Conservation (phyloP, 2,888 invertebrate genomes). For the Pinctada fucata region DNA sequence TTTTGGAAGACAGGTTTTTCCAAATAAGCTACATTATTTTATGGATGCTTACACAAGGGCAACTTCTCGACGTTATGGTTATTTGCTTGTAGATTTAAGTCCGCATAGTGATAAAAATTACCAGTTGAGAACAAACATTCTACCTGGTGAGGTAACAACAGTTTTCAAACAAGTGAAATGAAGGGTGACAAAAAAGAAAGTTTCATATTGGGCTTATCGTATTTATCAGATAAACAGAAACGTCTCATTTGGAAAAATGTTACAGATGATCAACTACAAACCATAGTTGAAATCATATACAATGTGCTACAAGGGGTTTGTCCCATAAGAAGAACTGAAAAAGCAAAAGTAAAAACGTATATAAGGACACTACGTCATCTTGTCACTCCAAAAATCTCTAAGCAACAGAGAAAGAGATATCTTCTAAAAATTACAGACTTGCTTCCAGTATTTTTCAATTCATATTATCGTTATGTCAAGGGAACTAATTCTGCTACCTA, state of each 20-base stretch:
- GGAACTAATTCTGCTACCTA: constrained; percentile 25
- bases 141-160: constrained; percentile 19
- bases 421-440: not conserved
- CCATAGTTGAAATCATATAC: constrained; percentile 21
- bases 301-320: constrained; percentile 17
- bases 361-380: constrained; percentile 8
- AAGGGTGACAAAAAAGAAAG: not conserved
- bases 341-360: not conserved
- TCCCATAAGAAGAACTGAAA: constrained; percentile 8
- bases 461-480: constrained; percentile 13
- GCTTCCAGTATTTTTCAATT: constrained; percentile 10
- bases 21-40: constrained; percentile 44
- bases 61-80: constrained; percentile 35
- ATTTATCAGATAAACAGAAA: constrained; percentile 4
- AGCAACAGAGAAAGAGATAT: constrained; percentile 4
- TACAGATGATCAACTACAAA: constrained; percentile 24
- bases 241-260: not conserved
- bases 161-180: constrained; percentile 26
- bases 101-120: constrained; percentile 10
- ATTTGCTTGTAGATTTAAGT: constrained; percentile 41
- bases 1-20: constrained; percentile 48
- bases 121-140: constrained; percentile 17
- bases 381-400: not conserved
- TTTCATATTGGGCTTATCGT: not conserved
- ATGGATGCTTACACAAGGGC: constrained; percentile 43